These are phyloP conservation scores for Desmodus rotundus DNA, from an alignment of 2,113 vertebrate species.

Conservation along the genomic window DNA sequence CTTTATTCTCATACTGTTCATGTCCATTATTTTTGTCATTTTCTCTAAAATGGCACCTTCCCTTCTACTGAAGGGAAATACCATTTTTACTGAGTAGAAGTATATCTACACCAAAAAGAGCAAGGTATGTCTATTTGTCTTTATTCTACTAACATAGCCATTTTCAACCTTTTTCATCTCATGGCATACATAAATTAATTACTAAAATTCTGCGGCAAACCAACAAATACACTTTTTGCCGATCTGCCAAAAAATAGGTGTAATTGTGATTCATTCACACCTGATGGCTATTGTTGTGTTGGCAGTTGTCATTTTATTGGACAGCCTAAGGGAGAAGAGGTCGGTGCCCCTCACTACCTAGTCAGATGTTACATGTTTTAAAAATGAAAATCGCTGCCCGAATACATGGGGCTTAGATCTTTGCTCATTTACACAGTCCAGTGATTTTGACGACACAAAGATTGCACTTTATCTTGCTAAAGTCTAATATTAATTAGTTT, in stretches of 20 bases:
- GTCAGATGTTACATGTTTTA: not conserved
- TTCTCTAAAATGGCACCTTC: not conserved
- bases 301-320: not conserved
- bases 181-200: not conserved
- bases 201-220: not conserved
- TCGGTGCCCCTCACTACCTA: not conserved
- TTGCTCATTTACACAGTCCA: not conserved
- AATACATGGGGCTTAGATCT: not conserved
- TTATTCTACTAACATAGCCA: not conserved
- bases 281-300: not conserved
- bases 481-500: conserved; percentile 29
- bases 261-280: not conserved
- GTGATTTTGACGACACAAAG: not conserved
- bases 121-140: not conserved
- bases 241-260: not conserved
- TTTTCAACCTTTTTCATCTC: not conserved
- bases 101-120: not conserved
- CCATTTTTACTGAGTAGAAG: not conserved
- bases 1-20: not conserved
- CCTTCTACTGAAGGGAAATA: not conserved
- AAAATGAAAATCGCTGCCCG: not conserved
- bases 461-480: not conserved
- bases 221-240: not conserved
- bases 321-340: not conserved
- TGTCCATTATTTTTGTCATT: not conserved